Evolutionary conservation across 2,113 vertebrate species (phyloP).

Genomic region (Nesogale talazaci): DNA sequence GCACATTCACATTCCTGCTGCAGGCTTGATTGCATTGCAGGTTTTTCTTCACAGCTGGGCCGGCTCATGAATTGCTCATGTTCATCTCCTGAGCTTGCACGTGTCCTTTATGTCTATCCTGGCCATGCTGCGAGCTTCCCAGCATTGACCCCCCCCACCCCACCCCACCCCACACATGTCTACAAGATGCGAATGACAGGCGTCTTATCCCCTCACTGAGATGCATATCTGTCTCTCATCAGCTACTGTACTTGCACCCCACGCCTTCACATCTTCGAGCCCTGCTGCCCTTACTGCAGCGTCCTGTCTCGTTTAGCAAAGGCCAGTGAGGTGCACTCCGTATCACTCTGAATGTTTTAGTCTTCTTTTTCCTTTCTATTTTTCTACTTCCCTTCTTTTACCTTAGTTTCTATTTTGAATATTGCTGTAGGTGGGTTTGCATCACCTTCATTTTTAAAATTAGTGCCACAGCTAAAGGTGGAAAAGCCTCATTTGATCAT

Average conservation of each 20-base stretch:
- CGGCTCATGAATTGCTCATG: accelerated
- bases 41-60: not conserved
- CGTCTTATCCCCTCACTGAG: not conserved
- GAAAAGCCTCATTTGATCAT: slow-evolving; percentile 56
- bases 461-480: slow-evolving; percentile 58
- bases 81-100: not conserved
- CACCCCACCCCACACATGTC: not conserved
- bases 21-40: not conserved
- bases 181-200: not conserved
- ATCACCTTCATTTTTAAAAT: slow-evolving; percentile 77
- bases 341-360: slow-evolving; percentile 25
- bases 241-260: not conserved
- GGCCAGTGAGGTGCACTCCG: not conserved
- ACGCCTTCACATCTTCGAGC: not conserved
- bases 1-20: not conserved
- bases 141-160: not conserved
- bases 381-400: too few species aligned
- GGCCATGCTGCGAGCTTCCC: not conserved
- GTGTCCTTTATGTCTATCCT: not conserved
- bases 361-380: slow-evolving; percentile 27
- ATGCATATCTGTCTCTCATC: not conserved
- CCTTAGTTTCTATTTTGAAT: slow-evolving; percentile 73
- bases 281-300: not conserved
- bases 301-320: not conserved
- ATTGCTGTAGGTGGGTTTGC: slow-evolving; percentile 75